phyloP scores from a whole-genome alignment of 2,888 invertebrate species.

The Drosophila pseudotalamancana region DNA sequence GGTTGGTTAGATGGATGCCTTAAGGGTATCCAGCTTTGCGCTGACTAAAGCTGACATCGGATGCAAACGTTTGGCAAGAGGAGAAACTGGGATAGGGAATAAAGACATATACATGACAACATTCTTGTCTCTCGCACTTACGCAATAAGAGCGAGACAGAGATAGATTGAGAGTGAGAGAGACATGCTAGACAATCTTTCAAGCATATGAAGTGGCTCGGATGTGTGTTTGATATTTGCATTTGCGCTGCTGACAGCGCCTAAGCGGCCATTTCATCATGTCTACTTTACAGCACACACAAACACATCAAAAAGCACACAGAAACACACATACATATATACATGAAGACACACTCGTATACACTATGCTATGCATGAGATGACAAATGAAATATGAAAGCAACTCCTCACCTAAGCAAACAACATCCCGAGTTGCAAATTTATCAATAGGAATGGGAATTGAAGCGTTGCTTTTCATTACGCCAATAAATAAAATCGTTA shows the following conservation, averaged over 20 bases:
- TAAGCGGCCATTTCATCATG: constrained; percentile 78
- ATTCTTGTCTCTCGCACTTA: constrained; percentile 42
- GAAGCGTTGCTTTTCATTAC: not conserved
- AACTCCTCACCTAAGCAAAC: constrained; percentile 32
- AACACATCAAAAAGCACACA: constrained; percentile 5
- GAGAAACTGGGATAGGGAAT: constrained; percentile 33
- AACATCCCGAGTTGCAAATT: constrained; percentile 12
- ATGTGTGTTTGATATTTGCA: constrained; percentile 46
- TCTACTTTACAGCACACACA: constrained; percentile 58
- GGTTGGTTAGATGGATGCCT: not conserved
- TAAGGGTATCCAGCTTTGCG: constrained; percentile 8
- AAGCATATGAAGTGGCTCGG: constrained; percentile 26
- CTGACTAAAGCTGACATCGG: constrained; percentile 11
- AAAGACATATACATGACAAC: constrained; percentile 68
- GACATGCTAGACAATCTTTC: constrained; percentile 11
- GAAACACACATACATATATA: not conserved
- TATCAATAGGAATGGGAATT: not conserved
- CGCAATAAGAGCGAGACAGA: not conserved
- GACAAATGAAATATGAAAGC: constrained; percentile 65
- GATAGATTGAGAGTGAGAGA: not conserved
- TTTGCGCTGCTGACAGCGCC: constrained; percentile 65
- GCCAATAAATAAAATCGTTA: not conserved
- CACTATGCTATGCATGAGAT: constrained; percentile 34
- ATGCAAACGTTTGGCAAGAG: constrained; percentile 26
- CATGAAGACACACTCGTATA: constrained; percentile 4